A percentile compares a stretch with the other conserved stretches of the same genome.
phyloP scores from a whole-genome alignment of 2,797 vertebrate genomes.

The Halcyon chelicuti region DNA sequence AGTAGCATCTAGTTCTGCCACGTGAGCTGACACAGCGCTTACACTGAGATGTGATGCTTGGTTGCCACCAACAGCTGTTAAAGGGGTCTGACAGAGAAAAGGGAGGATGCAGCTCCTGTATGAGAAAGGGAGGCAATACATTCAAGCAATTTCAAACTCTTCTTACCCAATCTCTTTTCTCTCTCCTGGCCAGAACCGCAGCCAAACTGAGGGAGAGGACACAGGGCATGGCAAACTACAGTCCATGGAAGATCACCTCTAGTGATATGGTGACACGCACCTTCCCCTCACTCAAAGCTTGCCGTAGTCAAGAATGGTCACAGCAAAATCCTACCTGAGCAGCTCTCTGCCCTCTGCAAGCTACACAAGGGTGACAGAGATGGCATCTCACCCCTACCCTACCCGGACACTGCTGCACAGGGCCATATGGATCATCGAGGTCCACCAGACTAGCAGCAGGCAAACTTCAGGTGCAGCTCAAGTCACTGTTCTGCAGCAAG shows the following conservation, averaged over 20 bases:
- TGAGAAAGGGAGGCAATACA: not conserved
- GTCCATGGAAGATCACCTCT: not conserved
- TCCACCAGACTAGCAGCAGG: not conserved
- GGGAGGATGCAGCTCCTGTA: not conserved
- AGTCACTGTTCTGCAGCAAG: rapidly evolving
- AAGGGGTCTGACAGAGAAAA: not conserved
- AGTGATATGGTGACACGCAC: not conserved
- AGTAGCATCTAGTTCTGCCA: not conserved
- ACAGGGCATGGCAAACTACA: not conserved
- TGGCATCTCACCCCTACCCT: not conserved
- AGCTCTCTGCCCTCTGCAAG: not conserved
- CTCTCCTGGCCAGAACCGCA: not conserved
- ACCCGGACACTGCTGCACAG: rapidly evolving
- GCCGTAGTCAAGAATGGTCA: rapidly evolving
- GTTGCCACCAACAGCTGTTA: not conserved
- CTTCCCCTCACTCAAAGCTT: not conserved
- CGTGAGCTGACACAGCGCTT: not conserved
- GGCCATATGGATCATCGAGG: not conserved
- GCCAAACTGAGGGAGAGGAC: not conserved
- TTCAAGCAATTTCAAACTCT: not conserved
- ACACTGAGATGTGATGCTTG: not conserved
- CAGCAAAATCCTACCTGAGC: not conserved
- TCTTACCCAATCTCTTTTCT: not conserved
- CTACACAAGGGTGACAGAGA: not conserved
- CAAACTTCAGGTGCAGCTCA: not conserved